Conservation (phyloP, 2,113 vertebrate genomes). For the Ailuropoda melanoleuca region DNA sequence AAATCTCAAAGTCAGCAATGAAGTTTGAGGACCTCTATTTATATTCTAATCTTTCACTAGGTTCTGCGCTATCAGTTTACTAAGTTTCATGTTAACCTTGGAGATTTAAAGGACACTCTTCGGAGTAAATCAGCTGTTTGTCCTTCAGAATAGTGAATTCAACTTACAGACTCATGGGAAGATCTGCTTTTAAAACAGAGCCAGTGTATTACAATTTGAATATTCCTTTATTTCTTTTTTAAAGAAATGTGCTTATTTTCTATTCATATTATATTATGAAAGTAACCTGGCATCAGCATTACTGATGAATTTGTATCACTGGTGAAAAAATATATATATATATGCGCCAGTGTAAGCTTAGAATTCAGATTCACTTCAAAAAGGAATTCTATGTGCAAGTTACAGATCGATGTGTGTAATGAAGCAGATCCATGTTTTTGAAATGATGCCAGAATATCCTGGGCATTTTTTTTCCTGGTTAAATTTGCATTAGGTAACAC, state of each 20-base stretch:
- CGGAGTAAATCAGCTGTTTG: conserved; percentile 16
- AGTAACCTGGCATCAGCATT: neutral
- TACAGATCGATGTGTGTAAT: neutral
- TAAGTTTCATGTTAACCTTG: conserved; percentile 16
- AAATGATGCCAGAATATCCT: neutral
- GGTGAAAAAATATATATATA: neutral
- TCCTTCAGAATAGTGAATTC: conserved; percentile 49
- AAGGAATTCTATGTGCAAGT: neutral
- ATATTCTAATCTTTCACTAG: conserved; percentile 46
- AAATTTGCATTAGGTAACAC: neutral
- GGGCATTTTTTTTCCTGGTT: neutral
- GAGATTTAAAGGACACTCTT: conserved; percentile 23
- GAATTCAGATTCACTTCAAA: neutral
- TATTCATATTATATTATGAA: neutral
- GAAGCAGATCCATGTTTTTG: neutral
- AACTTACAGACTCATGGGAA: neutral
- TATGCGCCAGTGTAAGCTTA: neutral
- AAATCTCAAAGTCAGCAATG: conserved; percentile 44
- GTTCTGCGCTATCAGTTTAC: conserved; percentile 48
- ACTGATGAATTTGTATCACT: neutral
- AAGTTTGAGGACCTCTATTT: conserved; percentile 42
- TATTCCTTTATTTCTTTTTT: neutral
- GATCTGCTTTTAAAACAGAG: neutral
- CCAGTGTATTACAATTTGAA: neutral
- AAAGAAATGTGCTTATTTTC: neutral